Evolutionary conservation across 1,140 invertebrate genomes (phyloP).

Genomic region (Cydia amplana): DNA sequence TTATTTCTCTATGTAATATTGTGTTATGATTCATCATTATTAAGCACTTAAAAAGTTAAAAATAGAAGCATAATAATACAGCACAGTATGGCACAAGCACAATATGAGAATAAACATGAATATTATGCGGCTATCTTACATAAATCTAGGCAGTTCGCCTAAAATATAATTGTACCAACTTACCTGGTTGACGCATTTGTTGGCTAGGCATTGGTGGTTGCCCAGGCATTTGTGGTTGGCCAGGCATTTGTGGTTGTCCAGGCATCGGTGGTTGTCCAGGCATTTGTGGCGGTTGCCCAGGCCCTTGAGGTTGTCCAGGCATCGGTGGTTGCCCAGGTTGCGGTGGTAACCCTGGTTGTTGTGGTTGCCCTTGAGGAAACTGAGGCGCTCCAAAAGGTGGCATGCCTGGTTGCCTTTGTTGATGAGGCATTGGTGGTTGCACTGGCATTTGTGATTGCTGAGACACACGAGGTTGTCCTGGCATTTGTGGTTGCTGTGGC

Average conservation of each 20-base stretch:
- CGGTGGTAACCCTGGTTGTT: constrained; percentile 36
- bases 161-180: no score
- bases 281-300: constrained; percentile 33
- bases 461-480: constrained; percentile 36
- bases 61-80: no score
- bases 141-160: no score
- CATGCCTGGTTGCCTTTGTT: constrained; percentile 38
- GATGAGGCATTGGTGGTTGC: constrained; percentile 40
- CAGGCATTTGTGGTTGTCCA: constrained; percentile 41
- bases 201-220: constrained; percentile 42
- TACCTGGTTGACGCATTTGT: constrained; percentile 42
- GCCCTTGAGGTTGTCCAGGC: constrained; percentile 40
- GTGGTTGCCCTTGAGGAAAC: constrained; percentile 28
- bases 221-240: constrained; percentile 40
- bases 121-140: no score
- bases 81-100: no score
- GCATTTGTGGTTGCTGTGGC: constrained; percentile 41
- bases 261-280: constrained; percentile 45
- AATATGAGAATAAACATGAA: no score
- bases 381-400: constrained; percentile 16
- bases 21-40: no score
- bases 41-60: no score
- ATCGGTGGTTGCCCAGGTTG: constrained; percentile 41
- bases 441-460: constrained; percentile 40
- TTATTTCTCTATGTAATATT: no score